Evolutionary conservation across 2,113 vertebrate genomes (phyloP).

Genomic region (Barbus barbus): DNA sequence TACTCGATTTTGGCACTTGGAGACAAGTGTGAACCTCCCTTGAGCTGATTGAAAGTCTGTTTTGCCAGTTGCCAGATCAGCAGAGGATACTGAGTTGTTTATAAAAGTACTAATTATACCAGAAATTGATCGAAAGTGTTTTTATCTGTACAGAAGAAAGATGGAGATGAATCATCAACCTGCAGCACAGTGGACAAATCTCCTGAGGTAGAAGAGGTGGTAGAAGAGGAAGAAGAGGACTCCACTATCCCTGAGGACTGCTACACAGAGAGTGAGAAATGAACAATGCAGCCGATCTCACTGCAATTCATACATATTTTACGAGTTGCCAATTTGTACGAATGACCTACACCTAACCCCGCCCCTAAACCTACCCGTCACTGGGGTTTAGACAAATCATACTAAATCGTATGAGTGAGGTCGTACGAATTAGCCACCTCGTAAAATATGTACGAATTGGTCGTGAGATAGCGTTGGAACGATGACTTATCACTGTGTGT

Average conservation of each 20-base stretch:
- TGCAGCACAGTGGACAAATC: conserved; percentile 86
- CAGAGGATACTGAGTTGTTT: neutral
- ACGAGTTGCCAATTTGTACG: too few relatives aligned
- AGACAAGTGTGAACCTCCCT: neutral
- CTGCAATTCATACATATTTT: too few relatives aligned
- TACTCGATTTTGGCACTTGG: neutral
- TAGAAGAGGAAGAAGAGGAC: conserved; percentile 69
- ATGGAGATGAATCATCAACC: conserved; percentile 68
- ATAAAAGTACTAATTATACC: neutral
- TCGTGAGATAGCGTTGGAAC: too few relatives aligned
- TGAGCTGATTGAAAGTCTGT: neutral
- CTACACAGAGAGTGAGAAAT: conserved; percentile 79
- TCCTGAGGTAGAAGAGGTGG: conserved; percentile 68
- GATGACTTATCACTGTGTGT: neutral
- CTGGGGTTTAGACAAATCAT: too few relatives aligned
- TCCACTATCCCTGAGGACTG: conserved; percentile 79
- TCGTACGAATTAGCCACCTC: too few relatives aligned
- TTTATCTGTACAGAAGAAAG: conserved; percentile 32
- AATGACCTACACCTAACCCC: too few relatives aligned
- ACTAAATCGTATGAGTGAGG: too few relatives aligned
- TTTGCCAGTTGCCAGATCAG: neutral
- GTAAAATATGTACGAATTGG: too few relatives aligned
- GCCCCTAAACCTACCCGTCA: too few relatives aligned
- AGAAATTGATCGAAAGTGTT: neutral
- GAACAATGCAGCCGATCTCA: too few relatives aligned